Percentiles rank a stretch among this genome's conserved stretches.
These are phyloP conservation scores for Rhineura floridana DNA, from an alignment of 2,113 vertebrate species.

Conservation along the genomic window DNA sequence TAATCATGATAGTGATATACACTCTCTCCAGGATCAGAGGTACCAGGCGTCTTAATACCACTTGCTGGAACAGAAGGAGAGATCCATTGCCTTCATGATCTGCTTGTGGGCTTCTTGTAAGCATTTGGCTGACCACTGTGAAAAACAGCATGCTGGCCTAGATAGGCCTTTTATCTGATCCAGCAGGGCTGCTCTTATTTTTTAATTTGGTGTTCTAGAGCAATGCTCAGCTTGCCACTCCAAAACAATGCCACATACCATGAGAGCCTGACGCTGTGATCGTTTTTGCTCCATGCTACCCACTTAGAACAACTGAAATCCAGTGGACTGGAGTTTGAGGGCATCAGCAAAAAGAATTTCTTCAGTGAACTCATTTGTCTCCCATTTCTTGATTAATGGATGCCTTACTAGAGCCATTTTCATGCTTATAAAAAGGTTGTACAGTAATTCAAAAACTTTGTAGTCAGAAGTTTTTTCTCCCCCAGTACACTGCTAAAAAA, in stretches of 20 bases:
- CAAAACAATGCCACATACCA: not conserved
- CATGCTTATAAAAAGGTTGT: not conserved
- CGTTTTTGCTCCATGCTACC: not conserved
- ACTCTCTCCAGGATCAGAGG: not conserved
- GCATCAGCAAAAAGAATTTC: not conserved
- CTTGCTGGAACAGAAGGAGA: not conserved
- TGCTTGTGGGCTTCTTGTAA: not conserved
- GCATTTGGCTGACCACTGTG: not conserved
- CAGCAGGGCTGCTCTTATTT: no score
- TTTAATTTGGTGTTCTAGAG: not conserved
- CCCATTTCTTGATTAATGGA: not conserved
- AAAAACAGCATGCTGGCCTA: not conserved
- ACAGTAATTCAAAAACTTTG: slow-evolving; percentile 13
- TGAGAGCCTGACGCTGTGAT: not conserved
- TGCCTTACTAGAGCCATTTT: not conserved
- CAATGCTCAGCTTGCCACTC: not conserved
- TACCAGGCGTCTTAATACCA: not conserved
- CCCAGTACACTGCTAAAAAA: not conserved
- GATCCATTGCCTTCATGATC: not conserved
- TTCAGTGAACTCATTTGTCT: slow-evolving; percentile 31
- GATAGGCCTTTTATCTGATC: no score
- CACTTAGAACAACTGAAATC: not conserved
- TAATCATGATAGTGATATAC: not conserved
- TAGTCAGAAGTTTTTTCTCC: accelerated
- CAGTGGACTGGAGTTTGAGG: not conserved